Conservation (phyloP, 2,888 invertebrate species). For the Apodemia mormo region DNA sequence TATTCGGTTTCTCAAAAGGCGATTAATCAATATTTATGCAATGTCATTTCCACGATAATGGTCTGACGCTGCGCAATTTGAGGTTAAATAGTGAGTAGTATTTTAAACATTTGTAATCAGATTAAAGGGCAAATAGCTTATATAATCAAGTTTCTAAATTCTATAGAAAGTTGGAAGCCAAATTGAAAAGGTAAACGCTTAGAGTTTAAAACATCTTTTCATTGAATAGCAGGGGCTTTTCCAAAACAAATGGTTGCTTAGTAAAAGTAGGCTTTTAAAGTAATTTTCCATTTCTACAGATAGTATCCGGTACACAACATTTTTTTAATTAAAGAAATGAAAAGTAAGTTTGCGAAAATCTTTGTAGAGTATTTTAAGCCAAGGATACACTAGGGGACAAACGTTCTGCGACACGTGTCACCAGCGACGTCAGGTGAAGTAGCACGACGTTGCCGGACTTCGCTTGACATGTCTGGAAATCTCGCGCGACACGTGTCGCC, state of each 20-base stretch:
- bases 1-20: not conserved
- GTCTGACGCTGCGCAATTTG: conserved; percentile 11
- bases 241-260: conserved; percentile 11
- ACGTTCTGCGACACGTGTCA: too few relatives aligned
- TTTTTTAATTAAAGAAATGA: not conserved
- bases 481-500: too few relatives aligned
- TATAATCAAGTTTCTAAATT: conserved; percentile 3
- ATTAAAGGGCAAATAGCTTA: conserved; percentile 12
- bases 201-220: conserved; percentile 17
- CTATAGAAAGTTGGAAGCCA: conserved; percentile 16
- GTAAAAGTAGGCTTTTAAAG: conserved; percentile 8
- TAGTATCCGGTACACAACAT: not conserved
- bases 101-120: conserved; percentile 4
- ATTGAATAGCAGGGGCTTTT: conserved; percentile 6
- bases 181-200: conserved; percentile 17
- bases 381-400: too few relatives aligned
- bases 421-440: too few relatives aligned
- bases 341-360: too few relatives aligned
- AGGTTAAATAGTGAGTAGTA: conserved; percentile 9
- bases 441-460: too few relatives aligned
- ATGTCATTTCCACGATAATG: not conserved
- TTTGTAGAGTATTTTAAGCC: too few relatives aligned
- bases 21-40: not conserved
- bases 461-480: too few relatives aligned
- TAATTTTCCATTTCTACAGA: conserved; percentile 10